phyloP scores from a whole-genome alignment of 2,113 vertebrate species.

The Meleagris gallopavo region DNA sequence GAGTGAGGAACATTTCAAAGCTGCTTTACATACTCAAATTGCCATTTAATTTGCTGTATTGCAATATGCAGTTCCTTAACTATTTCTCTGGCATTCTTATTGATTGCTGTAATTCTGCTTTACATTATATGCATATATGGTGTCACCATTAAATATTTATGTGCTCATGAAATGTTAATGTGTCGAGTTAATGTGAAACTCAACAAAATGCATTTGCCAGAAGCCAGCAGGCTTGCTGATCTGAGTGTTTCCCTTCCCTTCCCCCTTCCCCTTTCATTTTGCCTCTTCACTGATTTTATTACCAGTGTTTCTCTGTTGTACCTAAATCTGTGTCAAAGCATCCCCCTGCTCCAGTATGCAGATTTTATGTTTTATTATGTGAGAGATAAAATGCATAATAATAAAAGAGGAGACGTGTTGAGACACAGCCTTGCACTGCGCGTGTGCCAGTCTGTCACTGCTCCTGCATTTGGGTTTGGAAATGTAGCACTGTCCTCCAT shows the following conservation, averaged over 20 bases:
- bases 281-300: conserved; percentile 63
- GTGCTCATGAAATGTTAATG: conserved; percentile 78
- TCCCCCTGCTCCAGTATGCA: conserved; percentile 8
- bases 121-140: conserved; percentile 63
- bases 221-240: not conserved
- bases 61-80: conserved; percentile 67
- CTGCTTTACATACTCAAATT: conserved; percentile 77
- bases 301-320: conserved; percentile 21
- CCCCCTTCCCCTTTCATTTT: conserved; percentile 49
- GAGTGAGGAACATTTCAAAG: conserved; percentile 34
- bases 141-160: conserved; percentile 77
- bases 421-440: not conserved
- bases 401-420: not conserved
- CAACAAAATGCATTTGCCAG: conserved; percentile 36
- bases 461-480: not conserved
- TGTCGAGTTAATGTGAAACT: conserved; percentile 59
- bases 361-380: conserved; percentile 44
- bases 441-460: not conserved
- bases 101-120: conserved; percentile 74
- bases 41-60: conserved; percentile 76
- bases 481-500: not conserved
- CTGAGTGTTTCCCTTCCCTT: not conserved
- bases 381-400: conserved; percentile 9
- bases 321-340: conserved; percentile 38
- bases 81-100: conserved; percentile 72